These are phyloP conservation scores for Nasua narica DNA, from an alignment of 2,797 vertebrate species.

Conservation along the genomic window DNA sequence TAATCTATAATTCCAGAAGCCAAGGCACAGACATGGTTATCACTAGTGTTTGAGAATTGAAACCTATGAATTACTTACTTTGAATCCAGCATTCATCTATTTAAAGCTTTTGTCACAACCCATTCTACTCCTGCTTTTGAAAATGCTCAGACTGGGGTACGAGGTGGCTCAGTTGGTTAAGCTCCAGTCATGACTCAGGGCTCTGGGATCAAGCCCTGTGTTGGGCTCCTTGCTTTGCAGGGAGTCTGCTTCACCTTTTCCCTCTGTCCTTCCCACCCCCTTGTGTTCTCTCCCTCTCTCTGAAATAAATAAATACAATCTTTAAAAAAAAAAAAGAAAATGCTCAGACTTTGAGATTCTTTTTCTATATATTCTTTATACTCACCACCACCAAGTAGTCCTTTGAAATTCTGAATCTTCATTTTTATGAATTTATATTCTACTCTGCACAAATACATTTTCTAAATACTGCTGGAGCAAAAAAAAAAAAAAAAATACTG, in stretches of 20 bases:
- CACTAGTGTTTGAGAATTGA: neutral
- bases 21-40: no score
- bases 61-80: neutral
- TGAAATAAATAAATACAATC: neutral
- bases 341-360: neutral
- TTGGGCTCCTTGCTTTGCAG: neutral
- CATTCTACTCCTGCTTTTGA: neutral
- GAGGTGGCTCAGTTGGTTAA: neutral
- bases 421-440: neutral
- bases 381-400: neutral
- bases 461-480: neutral
- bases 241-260: neutral
- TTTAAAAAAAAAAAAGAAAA: neutral
- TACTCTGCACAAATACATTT: neutral
- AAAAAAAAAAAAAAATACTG: no score
- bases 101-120: neutral
- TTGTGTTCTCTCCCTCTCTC: neutral
- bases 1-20: neutral
- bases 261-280: neutral
- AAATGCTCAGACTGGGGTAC: neutral
- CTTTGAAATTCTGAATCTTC: neutral
- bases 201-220: neutral
- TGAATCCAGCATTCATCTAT: neutral
- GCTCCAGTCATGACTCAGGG: neutral
- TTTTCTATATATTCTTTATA: neutral